These are phyloP conservation scores for Drosophila rubida DNA, from an alignment of 2,888 invertebrate genomes.

Conservation along the genomic window DNA sequence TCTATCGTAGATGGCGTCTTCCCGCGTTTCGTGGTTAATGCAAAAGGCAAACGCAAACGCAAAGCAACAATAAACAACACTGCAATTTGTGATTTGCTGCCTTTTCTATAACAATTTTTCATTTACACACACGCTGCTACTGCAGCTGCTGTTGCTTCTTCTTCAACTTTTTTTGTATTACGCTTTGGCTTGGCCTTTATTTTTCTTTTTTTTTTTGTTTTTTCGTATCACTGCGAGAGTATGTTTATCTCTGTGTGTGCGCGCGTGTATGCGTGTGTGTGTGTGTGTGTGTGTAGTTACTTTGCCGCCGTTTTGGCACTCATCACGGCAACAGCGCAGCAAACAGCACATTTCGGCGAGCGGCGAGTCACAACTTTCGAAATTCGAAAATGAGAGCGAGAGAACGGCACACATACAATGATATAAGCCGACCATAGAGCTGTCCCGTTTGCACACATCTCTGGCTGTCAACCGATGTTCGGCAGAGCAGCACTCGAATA, in stretches of 20 bases:
- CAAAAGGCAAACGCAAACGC: constrained; percentile 26
- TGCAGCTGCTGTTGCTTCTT: constrained; percentile 66
- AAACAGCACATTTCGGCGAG: constrained; percentile 58
- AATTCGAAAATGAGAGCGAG: constrained; percentile 66
- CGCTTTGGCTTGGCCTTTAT: constrained; percentile 56
- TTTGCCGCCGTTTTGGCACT: constrained; percentile 78
- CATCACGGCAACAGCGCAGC: constrained; percentile 67
- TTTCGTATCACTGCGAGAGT: constrained; percentile 30
- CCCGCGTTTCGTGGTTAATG: constrained; percentile 37
- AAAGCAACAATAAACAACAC: constrained; percentile 17
- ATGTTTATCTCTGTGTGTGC: constrained; percentile 20
- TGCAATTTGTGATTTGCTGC: constrained; percentile 23
- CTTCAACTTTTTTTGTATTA: constrained; percentile 56
- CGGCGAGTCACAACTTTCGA: constrained; percentile 65
- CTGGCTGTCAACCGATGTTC: constrained; percentile 39
- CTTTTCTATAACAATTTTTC: constrained; percentile 40
- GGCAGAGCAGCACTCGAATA: constrained; percentile 28
- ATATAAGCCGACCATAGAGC: constrained; percentile 24
- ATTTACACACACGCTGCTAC: constrained; percentile 35
- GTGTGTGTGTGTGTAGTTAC: constrained; percentile 64
- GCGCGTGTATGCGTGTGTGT: constrained; percentile 20
- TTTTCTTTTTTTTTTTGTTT: constrained; percentile 48
- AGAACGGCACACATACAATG: constrained; percentile 29
- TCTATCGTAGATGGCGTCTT: constrained; percentile 13
- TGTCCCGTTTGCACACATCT: constrained; percentile 55